Evolutionary conservation across 1,140 invertebrate species (phyloP), one percentile per base, ranked within the genome.

Genomic region (Ditylenchus dipsaci): DNA sequence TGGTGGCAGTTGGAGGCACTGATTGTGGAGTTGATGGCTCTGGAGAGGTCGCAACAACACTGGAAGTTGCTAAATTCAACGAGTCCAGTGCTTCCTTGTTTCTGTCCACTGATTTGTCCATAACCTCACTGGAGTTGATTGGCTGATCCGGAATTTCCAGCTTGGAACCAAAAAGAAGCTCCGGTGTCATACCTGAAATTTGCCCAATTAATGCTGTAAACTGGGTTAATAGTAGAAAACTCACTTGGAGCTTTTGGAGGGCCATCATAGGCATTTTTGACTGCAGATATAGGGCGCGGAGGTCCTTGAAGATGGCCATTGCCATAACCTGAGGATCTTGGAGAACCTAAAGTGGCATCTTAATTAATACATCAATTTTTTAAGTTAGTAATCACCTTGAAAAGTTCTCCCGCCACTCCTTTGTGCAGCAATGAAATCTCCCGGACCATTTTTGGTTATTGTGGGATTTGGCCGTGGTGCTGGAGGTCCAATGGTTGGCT

Each of bases 141-240:
- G 63, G 63, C 17, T n/a, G n/a, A 21, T 65, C 63, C 21, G 63
- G 38, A 5, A 65, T 58, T 65, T 65, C 63, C 15, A 65, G 15
- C 63, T 65, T 65, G n/a, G 63, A 65, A 19, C 63, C 63, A 38
- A 65, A 65, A 7, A 65, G 27, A 7, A 65, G 63, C n/a, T 65
- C 63, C 1, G 63, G 63, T 63, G 63, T 65, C 63, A 65, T 65
- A 29, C 60, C 60, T 62, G 1, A 62, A 62, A 38, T 38, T 11
- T 38, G 11, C 3, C 3, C 33, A 38, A 11, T 38, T 38, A 11
- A 38, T 11, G 3, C 11, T 38, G 33, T 38, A 38, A 38, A 38
- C 33, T 38, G 33, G 3, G 11, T 11, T 38, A 3, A 38, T 11
- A 62, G 33, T 23, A 29, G 15, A 21, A 53, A 29, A 57, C 33